These are phyloP conservation scores for Aleiodes sp. DNA, from an alignment of 1,140 invertebrate species.

Conservation along the genomic window DNA sequence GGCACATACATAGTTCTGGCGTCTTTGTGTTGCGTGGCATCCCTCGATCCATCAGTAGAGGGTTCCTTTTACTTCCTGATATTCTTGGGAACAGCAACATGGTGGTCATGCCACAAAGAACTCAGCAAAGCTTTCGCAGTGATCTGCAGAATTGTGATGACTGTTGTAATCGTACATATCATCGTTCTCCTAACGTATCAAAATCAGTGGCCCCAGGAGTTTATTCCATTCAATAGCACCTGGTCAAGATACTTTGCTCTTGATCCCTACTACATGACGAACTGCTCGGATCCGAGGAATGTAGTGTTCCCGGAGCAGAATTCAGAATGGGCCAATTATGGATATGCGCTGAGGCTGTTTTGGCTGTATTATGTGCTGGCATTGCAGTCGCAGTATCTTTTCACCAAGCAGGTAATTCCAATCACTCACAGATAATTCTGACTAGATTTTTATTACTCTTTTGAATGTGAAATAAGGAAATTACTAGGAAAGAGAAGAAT, in stretches of 20 bases:
- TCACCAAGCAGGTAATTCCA: constrained; percentile 73
- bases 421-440: background rate
- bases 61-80: constrained; percentile 86
- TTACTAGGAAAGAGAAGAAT: too few relatives aligned
- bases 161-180: constrained; percentile 81
- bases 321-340: constrained; percentile 76
- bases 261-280: constrained; percentile 70
- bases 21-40: constrained; percentile 80
- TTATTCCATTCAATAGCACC: constrained; percentile 74
- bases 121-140: constrained; percentile 78
- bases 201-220: constrained; percentile 81
- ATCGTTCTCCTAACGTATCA: constrained; percentile 85
- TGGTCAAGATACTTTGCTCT: constrained; percentile 77
- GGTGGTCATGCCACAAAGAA: constrained; percentile 86
- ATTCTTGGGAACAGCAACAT: constrained; percentile 86
- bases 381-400: constrained; percentile 75
- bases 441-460: background rate
- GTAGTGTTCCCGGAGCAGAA: constrained; percentile 67
- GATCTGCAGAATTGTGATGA: constrained; percentile 75
- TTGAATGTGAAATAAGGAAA: too few relatives aligned
- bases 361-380: constrained; percentile 79
- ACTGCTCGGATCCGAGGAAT: constrained; percentile 73
- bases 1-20: constrained; percentile 78
- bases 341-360: constrained; percentile 79
- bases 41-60: constrained; percentile 80